Percentiles rank a stretch among this genome's conserved stretches.
phyloP scores from a whole-genome alignment of 2,888 invertebrate genomes.

The Galerucella nymphaeae region DNA sequence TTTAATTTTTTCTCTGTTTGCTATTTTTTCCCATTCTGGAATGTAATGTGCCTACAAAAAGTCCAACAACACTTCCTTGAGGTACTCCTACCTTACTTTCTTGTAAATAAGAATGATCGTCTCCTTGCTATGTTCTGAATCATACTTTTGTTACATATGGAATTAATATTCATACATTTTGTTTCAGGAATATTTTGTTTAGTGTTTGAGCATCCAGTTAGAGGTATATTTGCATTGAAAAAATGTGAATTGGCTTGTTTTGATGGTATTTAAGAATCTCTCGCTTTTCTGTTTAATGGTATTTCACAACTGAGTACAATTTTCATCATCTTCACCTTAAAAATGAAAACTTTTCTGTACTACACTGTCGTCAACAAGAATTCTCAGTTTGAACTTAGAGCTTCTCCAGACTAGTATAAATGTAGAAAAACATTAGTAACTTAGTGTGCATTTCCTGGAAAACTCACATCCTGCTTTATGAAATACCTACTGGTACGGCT shows the following conservation, averaged over 20 bases:
- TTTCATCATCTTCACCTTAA: background rate
- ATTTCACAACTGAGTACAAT: background rate
- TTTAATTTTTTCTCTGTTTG: too few relatives aligned
- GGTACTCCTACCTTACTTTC: too few relatives aligned
- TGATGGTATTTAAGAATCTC: background rate
- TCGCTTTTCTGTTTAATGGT: background rate
- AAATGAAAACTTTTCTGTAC: background rate
- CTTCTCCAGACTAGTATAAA: slow-evolving; percentile 27
- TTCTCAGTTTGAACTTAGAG: slow-evolving; percentile 17
- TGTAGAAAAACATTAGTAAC: slow-evolving; percentile 36
- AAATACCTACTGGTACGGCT: slow-evolving; percentile 35
- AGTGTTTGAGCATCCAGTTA: too few relatives aligned
- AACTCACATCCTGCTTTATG: slow-evolving; percentile 40
- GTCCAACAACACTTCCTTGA: too few relatives aligned
- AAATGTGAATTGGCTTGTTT: background rate
- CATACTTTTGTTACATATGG: too few relatives aligned
- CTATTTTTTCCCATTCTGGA: too few relatives aligned
- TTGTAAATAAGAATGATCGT: too few relatives aligned
- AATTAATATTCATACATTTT: too few relatives aligned
- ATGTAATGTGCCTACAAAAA: too few relatives aligned
- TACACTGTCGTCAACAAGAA: slow-evolving; percentile 15
- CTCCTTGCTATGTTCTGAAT: too few relatives aligned
- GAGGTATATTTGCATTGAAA: too few relatives aligned
- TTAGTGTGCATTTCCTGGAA: slow-evolving; percentile 35
- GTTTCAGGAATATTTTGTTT: too few relatives aligned